phyloP scores from a whole-genome alignment of 2,113 vertebrate species.

The Percina caprodes region DNA sequence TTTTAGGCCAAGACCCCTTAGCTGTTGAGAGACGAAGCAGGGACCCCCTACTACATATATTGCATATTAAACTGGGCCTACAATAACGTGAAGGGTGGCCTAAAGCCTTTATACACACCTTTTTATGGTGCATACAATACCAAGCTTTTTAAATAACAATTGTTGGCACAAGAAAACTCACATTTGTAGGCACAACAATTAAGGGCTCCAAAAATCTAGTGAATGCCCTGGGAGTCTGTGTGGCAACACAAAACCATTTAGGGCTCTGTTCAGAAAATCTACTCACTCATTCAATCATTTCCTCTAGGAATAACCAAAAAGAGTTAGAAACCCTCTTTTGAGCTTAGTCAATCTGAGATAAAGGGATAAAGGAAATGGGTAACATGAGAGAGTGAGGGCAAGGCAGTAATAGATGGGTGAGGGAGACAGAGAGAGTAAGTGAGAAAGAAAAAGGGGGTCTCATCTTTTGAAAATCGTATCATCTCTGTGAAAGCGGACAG shows the following conservation, averaged over 20 bases:
- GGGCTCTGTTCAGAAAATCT: slow-evolving; percentile 46
- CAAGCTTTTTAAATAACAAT: too few relatives aligned
- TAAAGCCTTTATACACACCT: too few relatives aligned
- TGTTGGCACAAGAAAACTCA: background rate
- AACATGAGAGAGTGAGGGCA: slow-evolving; percentile 58
- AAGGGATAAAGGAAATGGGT: slow-evolving; percentile 56
- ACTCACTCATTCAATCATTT: slow-evolving; percentile 51
- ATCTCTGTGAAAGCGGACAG: slow-evolving; percentile 74
- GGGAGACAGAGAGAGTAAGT: slow-evolving; percentile 39
- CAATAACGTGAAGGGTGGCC: too few relatives aligned
- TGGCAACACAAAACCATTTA: slow-evolving; percentile 41
- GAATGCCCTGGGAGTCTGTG: slow-evolving; percentile 3
- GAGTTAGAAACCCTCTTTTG: slow-evolving; percentile 70
- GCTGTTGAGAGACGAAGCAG: too few relatives aligned
- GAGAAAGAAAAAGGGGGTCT: slow-evolving; percentile 33
- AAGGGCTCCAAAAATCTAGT: slow-evolving; percentile 14
- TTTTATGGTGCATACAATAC: too few relatives aligned
- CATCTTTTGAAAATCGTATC: slow-evolving; percentile 75
- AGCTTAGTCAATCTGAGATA: slow-evolving; percentile 70
- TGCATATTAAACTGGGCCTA: too few relatives aligned
- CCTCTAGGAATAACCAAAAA: slow-evolving; percentile 58
- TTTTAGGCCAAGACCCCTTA: too few relatives aligned
- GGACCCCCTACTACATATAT: too few relatives aligned
- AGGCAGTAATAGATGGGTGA: slow-evolving; percentile 50
- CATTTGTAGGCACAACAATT: slow-evolving; percentile 5